Percentiles rank a stretch among this genome's conserved stretches.
phyloP scores from a whole-genome alignment of 2,797 vertebrate species.

The Nasua narica region DNA sequence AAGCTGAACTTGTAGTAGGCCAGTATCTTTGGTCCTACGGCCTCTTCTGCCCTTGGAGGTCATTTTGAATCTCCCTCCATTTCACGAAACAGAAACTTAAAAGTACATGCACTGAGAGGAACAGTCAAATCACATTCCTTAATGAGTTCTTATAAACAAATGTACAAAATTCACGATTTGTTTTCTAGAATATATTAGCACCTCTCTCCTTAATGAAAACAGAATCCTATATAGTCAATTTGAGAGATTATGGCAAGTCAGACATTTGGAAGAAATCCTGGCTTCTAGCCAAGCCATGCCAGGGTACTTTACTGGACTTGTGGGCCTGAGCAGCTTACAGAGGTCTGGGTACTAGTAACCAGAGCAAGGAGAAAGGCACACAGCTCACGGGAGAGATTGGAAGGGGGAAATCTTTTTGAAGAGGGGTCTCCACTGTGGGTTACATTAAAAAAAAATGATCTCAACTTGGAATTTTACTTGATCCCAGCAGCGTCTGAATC shows the following conservation, averaged over 20 bases:
- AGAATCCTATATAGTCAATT: not conserved
- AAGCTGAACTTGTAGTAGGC: not conserved
- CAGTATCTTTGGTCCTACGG: not conserved
- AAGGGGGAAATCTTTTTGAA: not conserved
- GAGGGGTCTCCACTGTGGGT: not conserved
- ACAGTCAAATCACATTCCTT: not conserved
- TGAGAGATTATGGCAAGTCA: not conserved
- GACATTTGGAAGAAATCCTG: not conserved
- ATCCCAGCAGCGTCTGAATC: not conserved
- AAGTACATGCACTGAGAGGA: not conserved
- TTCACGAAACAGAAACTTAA: not conserved
- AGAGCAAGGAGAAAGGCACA: not conserved
- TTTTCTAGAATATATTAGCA: not conserved
- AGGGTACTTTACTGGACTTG: not conserved
- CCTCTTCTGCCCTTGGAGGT: not conserved
- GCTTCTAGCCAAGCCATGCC: not conserved
- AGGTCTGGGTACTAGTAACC: not conserved
- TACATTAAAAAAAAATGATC: not conserved
- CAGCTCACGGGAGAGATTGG: not conserved
- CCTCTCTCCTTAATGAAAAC: not conserved
- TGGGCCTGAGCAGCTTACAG: not conserved
- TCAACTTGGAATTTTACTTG: not conserved
- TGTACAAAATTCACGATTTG: not conserved
- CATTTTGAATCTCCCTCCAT: not conserved
- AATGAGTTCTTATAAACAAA: not conserved